A percentile compares a stretch with the other conserved stretches of the same genome.
phyloP scores from a whole-genome alignment of 2,113 vertebrate species.

The Centropristis striata region DNA sequence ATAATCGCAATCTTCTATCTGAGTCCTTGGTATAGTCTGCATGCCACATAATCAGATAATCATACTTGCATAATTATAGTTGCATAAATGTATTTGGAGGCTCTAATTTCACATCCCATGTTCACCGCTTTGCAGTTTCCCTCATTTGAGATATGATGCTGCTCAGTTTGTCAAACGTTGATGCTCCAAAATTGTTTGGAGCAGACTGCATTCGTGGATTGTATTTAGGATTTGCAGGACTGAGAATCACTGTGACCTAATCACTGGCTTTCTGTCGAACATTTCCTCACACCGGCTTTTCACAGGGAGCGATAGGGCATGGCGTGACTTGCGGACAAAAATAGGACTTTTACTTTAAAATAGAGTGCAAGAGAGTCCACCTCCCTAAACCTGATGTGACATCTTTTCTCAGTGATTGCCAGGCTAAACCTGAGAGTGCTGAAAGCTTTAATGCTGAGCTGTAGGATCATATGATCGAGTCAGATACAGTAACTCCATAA shows the following conservation, averaged over 20 bases:
- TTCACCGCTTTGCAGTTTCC: slow-evolving; percentile 32
- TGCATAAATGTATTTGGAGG: slow-evolving; percentile 23
- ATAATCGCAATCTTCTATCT: slow-evolving; percentile 33
- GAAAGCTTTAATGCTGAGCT: slow-evolving; percentile 38
- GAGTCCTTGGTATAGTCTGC: not conserved
- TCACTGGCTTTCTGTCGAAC: not conserved
- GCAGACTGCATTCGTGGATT: not conserved
- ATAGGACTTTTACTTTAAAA: slow-evolving; percentile 22
- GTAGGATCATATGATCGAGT: slow-evolving; percentile 34
- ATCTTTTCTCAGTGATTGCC: slow-evolving; percentile 22
- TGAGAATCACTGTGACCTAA: slow-evolving; percentile 10
- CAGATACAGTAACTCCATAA: slow-evolving; percentile 42
- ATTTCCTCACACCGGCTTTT: not conserved
- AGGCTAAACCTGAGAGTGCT: slow-evolving; percentile 18
- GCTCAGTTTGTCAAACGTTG: not conserved
- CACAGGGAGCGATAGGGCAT: not conserved
- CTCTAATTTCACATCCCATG: slow-evolving; percentile 23
- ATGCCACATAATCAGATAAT: slow-evolving; percentile 32
- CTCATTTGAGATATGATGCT: slow-evolving; percentile 24
- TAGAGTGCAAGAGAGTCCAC: not conserved
- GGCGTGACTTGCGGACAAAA: slow-evolving; percentile 20
- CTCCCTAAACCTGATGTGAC: slow-evolving; percentile 17
- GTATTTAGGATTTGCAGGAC: not conserved
- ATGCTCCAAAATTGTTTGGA: not conserved
- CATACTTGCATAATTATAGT: slow-evolving; percentile 29